A percentile compares a stretch with the other conserved stretches of the same genome.
Conservation (phyloP, 1,140 invertebrate species). For the Apis dorsata region DNA sequence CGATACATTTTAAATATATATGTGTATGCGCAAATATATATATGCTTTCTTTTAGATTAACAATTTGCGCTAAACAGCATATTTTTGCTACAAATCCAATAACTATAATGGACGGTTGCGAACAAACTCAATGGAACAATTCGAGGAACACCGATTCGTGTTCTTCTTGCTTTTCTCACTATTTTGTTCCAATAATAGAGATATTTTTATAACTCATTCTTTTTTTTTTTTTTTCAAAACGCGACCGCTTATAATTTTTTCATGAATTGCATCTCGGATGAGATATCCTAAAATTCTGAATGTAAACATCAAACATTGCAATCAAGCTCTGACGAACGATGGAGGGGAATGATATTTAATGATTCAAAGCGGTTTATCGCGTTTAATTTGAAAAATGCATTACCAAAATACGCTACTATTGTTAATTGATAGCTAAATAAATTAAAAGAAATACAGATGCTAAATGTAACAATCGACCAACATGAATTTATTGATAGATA, state of each 20-base stretch:
- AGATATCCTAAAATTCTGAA: neutral
- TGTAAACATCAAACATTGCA: slow-evolving; percentile 5
- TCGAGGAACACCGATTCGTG: slow-evolving; percentile 35
- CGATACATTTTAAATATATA: slow-evolving; percentile 30
- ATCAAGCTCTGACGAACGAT: slow-evolving; percentile 2
- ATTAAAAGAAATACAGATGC: neutral
- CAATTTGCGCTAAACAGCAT: slow-evolving; percentile 61
- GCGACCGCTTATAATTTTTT: neutral
- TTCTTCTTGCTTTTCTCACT: neutral
- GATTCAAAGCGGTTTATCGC: neutral
- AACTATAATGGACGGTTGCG: slow-evolving; percentile 60
- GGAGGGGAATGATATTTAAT: neutral
- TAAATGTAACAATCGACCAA: neutral
- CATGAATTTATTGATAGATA: neutral
- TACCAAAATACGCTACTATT: neutral
- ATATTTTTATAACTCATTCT: neutral
- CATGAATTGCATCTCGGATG: neutral
- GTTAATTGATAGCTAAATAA: neutral
- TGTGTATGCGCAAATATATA: slow-evolving; percentile 23
- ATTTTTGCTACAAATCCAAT: slow-evolving; percentile 67
- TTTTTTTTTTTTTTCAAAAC: neutral
- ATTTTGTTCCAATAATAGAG: neutral
- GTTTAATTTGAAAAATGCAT: neutral
- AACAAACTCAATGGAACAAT: slow-evolving; percentile 46
- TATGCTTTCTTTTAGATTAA: slow-evolving; percentile 40